Conservation (phyloP, 2,888 invertebrate species). For the Glyphotaelius pellucidus region DNA sequence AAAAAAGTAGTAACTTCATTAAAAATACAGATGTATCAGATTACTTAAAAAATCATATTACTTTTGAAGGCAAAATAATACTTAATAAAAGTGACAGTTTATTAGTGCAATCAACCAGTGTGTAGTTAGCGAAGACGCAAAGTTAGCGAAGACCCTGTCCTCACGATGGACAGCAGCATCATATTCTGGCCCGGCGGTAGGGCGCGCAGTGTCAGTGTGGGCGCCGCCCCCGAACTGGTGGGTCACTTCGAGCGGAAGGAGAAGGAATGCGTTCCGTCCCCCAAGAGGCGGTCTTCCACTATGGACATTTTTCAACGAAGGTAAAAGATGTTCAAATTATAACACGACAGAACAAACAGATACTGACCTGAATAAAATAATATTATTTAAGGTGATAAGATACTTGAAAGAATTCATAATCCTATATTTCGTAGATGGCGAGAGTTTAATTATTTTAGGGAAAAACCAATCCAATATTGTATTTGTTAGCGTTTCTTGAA, state of each 20-base stretch:
- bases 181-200: constrained; percentile 38
- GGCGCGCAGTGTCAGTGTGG: constrained; percentile 64
- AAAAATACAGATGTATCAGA: no score
- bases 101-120: background rate
- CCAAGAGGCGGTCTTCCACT: constrained; percentile 60
- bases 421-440: no score
- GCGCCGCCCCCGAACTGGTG: constrained; percentile 43
- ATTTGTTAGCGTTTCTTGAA: no score
- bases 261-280: constrained; percentile 15
- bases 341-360: background rate
- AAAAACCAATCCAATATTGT: no score
- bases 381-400: no score
- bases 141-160: background rate
- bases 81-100: background rate
- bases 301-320: constrained; percentile 64
- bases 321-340: constrained; percentile 38
- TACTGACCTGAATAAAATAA: no score
- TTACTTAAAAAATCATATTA: no score
- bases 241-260: background rate
- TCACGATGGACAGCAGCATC: constrained; percentile 23
- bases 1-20: no score
- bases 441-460: no score
- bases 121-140: background rate
- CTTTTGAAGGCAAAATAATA: background rate
- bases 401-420: no score